Conservation (phyloP, 2,888 invertebrate genomes). For the Lasioglossum morio region DNA sequence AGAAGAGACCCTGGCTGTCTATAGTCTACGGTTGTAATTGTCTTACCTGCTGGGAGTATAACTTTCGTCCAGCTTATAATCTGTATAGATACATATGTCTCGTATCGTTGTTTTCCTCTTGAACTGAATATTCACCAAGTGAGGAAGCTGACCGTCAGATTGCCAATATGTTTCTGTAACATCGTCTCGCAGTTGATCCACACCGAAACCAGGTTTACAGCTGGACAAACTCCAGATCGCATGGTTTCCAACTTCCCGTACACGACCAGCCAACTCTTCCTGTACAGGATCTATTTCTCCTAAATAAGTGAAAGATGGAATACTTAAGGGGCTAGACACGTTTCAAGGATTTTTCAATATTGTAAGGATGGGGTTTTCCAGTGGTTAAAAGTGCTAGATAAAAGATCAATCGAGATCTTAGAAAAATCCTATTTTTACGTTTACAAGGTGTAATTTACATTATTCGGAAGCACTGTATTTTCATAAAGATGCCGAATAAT, state of each 20-base stretch:
- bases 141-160: slow-evolving; percentile 99
- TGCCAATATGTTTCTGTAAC: slow-evolving; percentile 99
- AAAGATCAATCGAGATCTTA: no score
- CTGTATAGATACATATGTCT: slow-evolving; percentile 98
- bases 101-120: slow-evolving; percentile 97
- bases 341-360: no score
- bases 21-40: neutral
- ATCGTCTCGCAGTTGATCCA: slow-evolving; percentile 97
- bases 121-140: slow-evolving; percentile 98
- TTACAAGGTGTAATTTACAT: no score
- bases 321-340: neutral
- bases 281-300: slow-evolving; percentile 86
- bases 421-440: no score
- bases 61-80: slow-evolving; percentile 99
- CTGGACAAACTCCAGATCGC: slow-evolving; percentile 99
- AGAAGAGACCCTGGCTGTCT: neutral
- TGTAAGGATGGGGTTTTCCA: no score
- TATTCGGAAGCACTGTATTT: no score
- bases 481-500: no score
- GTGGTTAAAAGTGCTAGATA: no score
- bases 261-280: slow-evolving; percentile 87
- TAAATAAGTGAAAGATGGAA: slow-evolving; percentile 4
- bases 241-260: slow-evolving; percentile 94
- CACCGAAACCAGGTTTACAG: slow-evolving; percentile 99
- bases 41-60: slow-evolving; percentile 96